Percentiles rank a stretch among this genome's conserved stretches.
phyloP scores from a whole-genome alignment of 2,888 invertebrate species.

The Harpagoxenus sublaevis region DNA sequence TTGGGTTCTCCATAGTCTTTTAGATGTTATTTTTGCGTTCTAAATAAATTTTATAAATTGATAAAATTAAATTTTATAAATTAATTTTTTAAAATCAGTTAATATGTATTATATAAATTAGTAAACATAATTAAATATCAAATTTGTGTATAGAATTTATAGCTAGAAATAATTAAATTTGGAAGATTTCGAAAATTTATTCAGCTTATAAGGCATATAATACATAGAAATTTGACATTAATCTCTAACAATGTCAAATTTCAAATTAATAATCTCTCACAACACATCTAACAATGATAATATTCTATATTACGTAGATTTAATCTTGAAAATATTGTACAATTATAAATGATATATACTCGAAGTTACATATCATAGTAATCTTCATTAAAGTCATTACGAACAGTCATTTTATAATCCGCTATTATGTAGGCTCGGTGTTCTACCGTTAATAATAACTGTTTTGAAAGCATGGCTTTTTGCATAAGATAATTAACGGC shows the following conservation, averaged over 20 bases:
- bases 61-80: background rate
- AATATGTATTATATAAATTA: background rate
- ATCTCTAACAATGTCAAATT: background rate
- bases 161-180: background rate
- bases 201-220: background rate
- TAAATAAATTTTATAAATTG: background rate
- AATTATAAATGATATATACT: background rate
- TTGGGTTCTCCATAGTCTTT: background rate
- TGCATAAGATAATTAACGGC: conserved; percentile 12
- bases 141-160: background rate
- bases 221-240: background rate
- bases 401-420: background rate
- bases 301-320: background rate
- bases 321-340: background rate
- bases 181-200: background rate
- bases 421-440: background rate
- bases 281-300: background rate
- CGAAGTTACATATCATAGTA: background rate
- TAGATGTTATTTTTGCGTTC: background rate
- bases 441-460: conserved; percentile 2
- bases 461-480: conserved; percentile 9
- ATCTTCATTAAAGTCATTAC: conserved; percentile 3
- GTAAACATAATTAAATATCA: background rate
- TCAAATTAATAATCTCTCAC: too few species aligned
- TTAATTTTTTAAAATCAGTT: background rate